Base-by-base conservation (phyloP, 2,888 invertebrate genomes). In the Sclerodermus sp. region DNA sequence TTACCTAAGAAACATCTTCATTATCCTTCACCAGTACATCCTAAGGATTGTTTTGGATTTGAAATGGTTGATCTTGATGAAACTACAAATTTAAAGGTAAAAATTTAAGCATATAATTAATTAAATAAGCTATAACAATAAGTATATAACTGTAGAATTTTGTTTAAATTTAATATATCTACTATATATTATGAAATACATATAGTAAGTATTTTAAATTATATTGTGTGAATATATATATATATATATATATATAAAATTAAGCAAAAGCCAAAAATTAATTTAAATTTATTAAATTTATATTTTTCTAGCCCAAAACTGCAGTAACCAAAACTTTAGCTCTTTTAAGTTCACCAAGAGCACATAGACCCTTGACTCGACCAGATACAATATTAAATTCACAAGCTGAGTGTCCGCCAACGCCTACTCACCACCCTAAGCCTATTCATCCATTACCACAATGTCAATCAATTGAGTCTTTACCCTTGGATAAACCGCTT, bases 1-100 rank as follows among this genome's bases (percentile, higher is more conserved):
- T 84, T 90, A 63, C 84, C 84, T 39, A 79, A 87, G 51, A 85
- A 87, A 66, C 88, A 88, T 77, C 86, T 87, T 56, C 87, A 86
- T 75, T 74, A 83, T 50, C 78, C 81, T 39, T 82, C 83, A 56
- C 86, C 86, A 37, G 56, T 79, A 30, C 80, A 83, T 54, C 84
- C 84, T 14, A 90, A 91, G 73, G 91, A 91, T 73, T 86, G 88
- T 41, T 92, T 92, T 72, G 87, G 87, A 60, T 92, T 91, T 74
- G 92, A 92, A 76, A 84, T 92, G 50, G 87, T 92, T 53, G 92
- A 92, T 68, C 90, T 88, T 10, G 92, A 92, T 70, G 92, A 91
- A 55, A 67, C 74, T 17, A 64, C 73, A 4, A 74, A 71, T 53
- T 62, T 70, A 30, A 76, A 77, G 63, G 76, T 74, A 65, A 51